A percentile compares a stretch with the other conserved stretches of the same genome.
Evolutionary conservation across 2,888 invertebrate genomes (phyloP).

Genomic region (Nomada fucata): DNA sequence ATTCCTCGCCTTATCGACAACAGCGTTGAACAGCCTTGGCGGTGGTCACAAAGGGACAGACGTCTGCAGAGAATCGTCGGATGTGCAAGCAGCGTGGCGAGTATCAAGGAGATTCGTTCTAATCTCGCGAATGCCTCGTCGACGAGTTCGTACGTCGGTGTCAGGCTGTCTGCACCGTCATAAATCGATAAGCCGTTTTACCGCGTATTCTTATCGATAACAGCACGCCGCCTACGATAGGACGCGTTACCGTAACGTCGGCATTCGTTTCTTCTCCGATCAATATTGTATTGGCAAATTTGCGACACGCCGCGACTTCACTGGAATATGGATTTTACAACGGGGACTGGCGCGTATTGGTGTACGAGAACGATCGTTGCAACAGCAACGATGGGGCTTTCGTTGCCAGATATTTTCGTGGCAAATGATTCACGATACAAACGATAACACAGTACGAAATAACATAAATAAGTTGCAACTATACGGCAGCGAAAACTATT

Average conservation of each 20-base stretch:
- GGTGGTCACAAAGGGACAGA: constrained; percentile 25
- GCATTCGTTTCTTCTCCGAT: constrained; percentile 35
- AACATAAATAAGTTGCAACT: too few species aligned
- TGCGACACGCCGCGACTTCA: too few species aligned
- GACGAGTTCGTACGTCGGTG: constrained; percentile 73
- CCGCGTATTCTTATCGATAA: constrained; percentile 74
- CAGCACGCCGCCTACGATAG: constrained; percentile 69
- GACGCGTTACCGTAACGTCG: constrained; percentile 36
- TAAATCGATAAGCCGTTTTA: constrained; percentile 78
- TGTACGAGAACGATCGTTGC: too few species aligned
- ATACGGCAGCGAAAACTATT: too few species aligned
- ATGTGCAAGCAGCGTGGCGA: constrained; percentile 18
- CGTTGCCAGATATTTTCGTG: too few species aligned
- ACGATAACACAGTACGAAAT: too few species aligned
- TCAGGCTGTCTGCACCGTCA: constrained; percentile 78
- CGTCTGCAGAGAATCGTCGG: constrained; percentile 10
- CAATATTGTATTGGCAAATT: constrained; percentile 32
- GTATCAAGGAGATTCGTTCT: constrained; percentile 61
- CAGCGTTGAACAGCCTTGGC: constrained; percentile 5
- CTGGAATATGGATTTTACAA: too few species aligned
- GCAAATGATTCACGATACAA: too few species aligned
- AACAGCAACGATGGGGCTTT: too few species aligned
- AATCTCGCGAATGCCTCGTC: constrained; percentile 49
- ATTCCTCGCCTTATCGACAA: background rate
- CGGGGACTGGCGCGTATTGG: too few species aligned